Conservation (phyloP, 2,797 vertebrate species). For the Epinephelus malabaricus region DNA sequence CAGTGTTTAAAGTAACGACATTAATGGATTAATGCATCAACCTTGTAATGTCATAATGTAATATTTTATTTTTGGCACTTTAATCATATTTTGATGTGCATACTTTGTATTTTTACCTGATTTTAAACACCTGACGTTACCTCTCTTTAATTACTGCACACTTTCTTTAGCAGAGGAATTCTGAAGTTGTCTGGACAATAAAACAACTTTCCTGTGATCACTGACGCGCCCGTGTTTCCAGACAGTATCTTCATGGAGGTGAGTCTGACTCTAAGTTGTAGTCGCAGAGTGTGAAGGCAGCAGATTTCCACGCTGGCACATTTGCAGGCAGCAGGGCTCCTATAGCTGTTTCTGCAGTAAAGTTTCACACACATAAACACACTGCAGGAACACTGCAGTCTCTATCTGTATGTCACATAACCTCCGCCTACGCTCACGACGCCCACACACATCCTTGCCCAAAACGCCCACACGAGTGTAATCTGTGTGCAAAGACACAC, state of each 20-base stretch:
- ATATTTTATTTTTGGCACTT: too few relatives aligned
- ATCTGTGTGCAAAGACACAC: slow-evolving; percentile 72
- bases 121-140: not conserved
- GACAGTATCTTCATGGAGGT: slow-evolving; percentile 25
- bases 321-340: slow-evolving; percentile 69
- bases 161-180: too few relatives aligned
- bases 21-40: too few relatives aligned
- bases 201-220: not conserved
- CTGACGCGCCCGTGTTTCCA: slow-evolving; percentile 16
- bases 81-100: too few relatives aligned
- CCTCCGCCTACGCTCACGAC: slow-evolving; percentile 77
- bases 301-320: slow-evolving; percentile 68
- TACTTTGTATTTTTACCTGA: not conserved
- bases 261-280: slow-evolving; percentile 42
- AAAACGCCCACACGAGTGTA: slow-evolving; percentile 76
- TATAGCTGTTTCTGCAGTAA: slow-evolving; percentile 72
- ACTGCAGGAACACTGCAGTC: slow-evolving; percentile 78
- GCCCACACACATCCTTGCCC: slow-evolving; percentile 83
- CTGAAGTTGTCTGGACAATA: not conserved
- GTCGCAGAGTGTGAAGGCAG: slow-evolving; percentile 53
- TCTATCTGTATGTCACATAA: slow-evolving; percentile 84
- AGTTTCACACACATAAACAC: slow-evolving; percentile 76
- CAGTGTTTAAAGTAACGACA: too few relatives aligned
- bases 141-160: too few relatives aligned
- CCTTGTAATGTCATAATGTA: too few relatives aligned